phyloP scores from a whole-genome alignment of 2,797 vertebrate species.

The Coregonus sp. region DNA sequence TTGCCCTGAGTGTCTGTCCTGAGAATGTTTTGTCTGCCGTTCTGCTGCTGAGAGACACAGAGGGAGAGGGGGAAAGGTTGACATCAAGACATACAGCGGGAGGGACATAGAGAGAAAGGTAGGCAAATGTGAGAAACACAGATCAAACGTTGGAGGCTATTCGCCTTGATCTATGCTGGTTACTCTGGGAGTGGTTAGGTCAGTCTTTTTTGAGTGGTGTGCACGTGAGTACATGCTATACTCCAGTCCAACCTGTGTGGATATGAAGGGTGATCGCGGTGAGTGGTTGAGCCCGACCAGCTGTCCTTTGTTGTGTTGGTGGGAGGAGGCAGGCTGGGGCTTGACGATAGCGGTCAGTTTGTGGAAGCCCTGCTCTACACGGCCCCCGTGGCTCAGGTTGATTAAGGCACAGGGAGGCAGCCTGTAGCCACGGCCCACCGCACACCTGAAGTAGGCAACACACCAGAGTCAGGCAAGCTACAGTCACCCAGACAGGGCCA shows the following conservation, averaged over 20 bases:
- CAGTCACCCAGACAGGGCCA: background rate
- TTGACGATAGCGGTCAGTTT: slow-evolving; percentile 94
- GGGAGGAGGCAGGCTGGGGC: slow-evolving; percentile 82
- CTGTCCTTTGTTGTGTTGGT: slow-evolving; percentile 71
- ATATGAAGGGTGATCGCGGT: slow-evolving; percentile 88
- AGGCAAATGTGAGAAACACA: background rate
- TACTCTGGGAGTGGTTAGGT: background rate
- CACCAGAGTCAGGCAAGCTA: background rate
- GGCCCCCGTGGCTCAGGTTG: slow-evolving; percentile 88
- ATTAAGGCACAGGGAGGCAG: slow-evolving; percentile 94
- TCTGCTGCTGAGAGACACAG: slow-evolving; percentile 67
- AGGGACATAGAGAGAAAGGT: no score
- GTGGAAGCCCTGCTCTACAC: slow-evolving; percentile 83
- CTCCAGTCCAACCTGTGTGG: slow-evolving; percentile 81
- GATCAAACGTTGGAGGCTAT: background rate
- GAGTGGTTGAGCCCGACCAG: slow-evolving; percentile 89
- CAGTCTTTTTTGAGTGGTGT: slow-evolving; percentile 1
- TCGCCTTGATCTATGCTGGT: background rate
- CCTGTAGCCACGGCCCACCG: slow-evolving; percentile 87
- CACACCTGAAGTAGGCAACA: slow-evolving; percentile 72
- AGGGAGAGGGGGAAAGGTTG: background rate
- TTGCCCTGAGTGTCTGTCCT: slow-evolving; percentile 78
- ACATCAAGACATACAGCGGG: background rate
- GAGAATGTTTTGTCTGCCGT: slow-evolving; percentile 76
- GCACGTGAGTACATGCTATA: background rate